phyloP scores from a whole-genome alignment of 2,888 invertebrate species.

The Willowsia nigromaculata region DNA sequence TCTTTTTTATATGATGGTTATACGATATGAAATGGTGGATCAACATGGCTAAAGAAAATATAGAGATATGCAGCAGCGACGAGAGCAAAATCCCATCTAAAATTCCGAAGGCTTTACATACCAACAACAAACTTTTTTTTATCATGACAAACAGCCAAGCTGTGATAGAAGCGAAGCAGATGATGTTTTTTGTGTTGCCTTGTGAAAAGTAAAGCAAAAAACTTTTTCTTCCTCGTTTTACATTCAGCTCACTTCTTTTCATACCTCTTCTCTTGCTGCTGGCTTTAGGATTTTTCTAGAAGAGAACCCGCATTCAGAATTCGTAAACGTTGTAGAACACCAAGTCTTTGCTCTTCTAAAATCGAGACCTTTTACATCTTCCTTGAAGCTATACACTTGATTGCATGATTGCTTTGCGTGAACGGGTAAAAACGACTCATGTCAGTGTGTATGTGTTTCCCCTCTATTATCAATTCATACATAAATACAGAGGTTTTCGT shows the following conservation, averaged over 20 bases:
- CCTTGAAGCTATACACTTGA: conserved; percentile 61
- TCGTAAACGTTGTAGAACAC: neutral
- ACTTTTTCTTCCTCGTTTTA: conserved; percentile 39
- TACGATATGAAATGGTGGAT: too few species aligned
- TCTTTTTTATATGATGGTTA: too few species aligned
- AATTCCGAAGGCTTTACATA: conserved; percentile 49
- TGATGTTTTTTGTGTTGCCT: conserved; percentile 32
- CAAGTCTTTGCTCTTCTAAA: neutral
- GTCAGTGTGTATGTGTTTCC: neutral
- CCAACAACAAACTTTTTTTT: conserved; percentile 49
- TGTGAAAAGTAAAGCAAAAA: conserved; percentile 62
- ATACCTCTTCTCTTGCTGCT: conserved; percentile 23
- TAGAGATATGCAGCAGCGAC: neutral
- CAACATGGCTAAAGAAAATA: conserved; percentile 17
- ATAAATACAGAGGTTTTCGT: conserved; percentile 27
- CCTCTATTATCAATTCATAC: conserved; percentile 44
- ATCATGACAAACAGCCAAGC: conserved; percentile 33
- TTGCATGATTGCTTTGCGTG: conserved; percentile 65
- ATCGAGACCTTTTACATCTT: conserved; percentile 29
- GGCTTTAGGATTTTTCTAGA: neutral
- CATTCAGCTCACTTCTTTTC: conserved; percentile 57
- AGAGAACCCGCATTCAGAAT: conserved; percentile 53
- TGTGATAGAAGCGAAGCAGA: neutral
- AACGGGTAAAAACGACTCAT: conserved; percentile 39
- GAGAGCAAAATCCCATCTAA: conserved; percentile 53